These are phyloP conservation scores for Otis tarda DNA, from an alignment of 2,113 vertebrate genomes.

Conservation along the genomic window DNA sequence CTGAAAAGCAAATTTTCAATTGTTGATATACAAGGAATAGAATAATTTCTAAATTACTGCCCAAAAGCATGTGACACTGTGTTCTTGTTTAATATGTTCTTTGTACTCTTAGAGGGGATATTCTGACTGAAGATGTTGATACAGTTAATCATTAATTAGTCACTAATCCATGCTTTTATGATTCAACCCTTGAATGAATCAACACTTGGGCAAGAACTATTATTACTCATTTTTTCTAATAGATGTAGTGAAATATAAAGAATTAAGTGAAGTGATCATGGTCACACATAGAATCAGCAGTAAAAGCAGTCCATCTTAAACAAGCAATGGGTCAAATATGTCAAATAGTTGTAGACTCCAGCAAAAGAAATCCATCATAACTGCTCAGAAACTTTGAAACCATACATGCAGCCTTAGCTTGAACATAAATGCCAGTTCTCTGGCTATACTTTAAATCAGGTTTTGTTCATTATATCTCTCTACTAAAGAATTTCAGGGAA, in stretches of 20 bases:
- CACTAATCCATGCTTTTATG: conserved; percentile 14
- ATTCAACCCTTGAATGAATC: conserved; percentile 33
- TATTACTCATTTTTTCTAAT: conserved; percentile 22
- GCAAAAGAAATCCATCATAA: neutral
- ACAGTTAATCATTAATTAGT: conserved; percentile 39
- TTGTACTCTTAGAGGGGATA: neutral
- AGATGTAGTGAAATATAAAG: neutral
- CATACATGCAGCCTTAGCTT: neutral
- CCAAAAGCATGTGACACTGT: neutral
- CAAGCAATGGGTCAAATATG: neutral
- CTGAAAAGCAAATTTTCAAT: neutral
- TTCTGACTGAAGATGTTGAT: conserved; percentile 7
- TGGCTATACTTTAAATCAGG: neutral
- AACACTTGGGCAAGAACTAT: neutral
- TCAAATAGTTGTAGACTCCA: neutral
- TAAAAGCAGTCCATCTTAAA: neutral
- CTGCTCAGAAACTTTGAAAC: neutral
- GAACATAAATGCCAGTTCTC: neutral
- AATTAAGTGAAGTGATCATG: neutral
- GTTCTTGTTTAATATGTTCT: conserved; percentile 11
- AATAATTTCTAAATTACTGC: conserved; percentile 5
- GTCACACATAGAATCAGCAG: neutral
- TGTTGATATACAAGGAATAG: neutral
- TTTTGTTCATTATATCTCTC: neutral
- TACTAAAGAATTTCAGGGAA: neutral